Conservation (phyloP, 2,888 invertebrate genomes). For the Diarsia brunnea region DNA sequence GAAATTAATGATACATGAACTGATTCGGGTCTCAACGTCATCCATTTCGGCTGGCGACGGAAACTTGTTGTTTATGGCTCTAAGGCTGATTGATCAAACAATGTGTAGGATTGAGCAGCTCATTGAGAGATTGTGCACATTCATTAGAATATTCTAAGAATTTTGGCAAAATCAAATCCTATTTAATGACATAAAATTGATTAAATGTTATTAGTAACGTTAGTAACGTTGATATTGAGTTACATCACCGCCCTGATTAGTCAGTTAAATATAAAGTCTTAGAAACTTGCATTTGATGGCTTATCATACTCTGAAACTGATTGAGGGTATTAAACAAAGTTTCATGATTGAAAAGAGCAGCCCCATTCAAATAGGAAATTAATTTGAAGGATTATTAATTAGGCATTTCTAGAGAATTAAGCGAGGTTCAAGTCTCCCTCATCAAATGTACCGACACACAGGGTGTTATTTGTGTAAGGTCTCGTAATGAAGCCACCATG, state of each 20-base stretch:
- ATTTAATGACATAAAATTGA: too few relatives aligned
- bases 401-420: background rate
- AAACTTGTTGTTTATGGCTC: constrained; percentile 36
- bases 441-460: background rate
- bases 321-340: background rate
- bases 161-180: too few relatives aligned
- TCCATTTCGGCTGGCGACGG: constrained; percentile 26
- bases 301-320: background rate
- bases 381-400: constrained; percentile 11
- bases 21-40: constrained; percentile 13
- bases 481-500: constrained; percentile 47
- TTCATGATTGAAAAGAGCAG: background rate
- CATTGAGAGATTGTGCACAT: background rate
- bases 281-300: background rate
- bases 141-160: background rate
- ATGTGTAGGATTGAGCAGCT: background rate
- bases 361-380: constrained; percentile 1
- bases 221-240: background rate
- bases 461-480: constrained; percentile 34
- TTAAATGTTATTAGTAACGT: too few relatives aligned
- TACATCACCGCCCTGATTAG: too few relatives aligned
- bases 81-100: constrained; percentile 42
- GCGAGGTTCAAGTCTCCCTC: constrained; percentile 1
- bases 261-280: background rate
- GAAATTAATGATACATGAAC: constrained; percentile 51